Base-by-base conservation (phyloP, 2,113 vertebrate genomes). In the Microcebus ravelobensis region DNA sequence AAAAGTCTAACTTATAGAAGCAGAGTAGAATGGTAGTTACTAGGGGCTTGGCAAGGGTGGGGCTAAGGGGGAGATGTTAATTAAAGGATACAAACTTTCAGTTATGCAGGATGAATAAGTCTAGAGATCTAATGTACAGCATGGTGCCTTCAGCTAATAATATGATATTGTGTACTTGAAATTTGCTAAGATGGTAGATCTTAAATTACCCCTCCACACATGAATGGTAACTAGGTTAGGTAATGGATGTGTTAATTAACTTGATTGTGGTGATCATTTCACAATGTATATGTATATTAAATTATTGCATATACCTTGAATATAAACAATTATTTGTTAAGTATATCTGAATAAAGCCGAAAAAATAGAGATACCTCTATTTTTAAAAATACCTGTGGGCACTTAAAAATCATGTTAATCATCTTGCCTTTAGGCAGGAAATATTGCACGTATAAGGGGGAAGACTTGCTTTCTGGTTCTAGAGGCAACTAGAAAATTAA, bases 401-500 rank as follows among this genome's bases (percentile, higher is more conserved):
- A 82, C 45, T 91, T 84, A 36, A 89, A 79, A 86, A n/a, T 86
- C 90, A 57, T 31, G 39, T 87, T 59, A 80, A 87, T 9, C 50
- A 34, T 92, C 85, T 87, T 87, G 63, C 76, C 80, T 68, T 76
- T 39, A 39, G 90, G 63, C 63, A 87, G 88, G 86, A 87, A 91
- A 74, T 52, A n/a, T 1, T 67, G 3, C 31, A 21, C 8, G 2
- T 27, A 39, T 8, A 15, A 57, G 17, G 3, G 50, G 45, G 45
- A 42, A 68, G n/a, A 6, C 45, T 91, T 50, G 5, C 50, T 74
- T 79, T 87, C 63, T 76, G 48, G 76, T 39, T 90, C 36, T 90
- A 68, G n/a, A 55, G 68, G 57, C 87, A 87, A 95, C 36, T n/a
- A 81, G 86, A 83, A 81, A 87, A 89, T 50, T 73, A 90, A 57